Evolutionary conservation across 2,888 invertebrate genomes (phyloP), one percentile per base, ranked within the genome.

Genomic region (Uloborus plumipes): DNA sequence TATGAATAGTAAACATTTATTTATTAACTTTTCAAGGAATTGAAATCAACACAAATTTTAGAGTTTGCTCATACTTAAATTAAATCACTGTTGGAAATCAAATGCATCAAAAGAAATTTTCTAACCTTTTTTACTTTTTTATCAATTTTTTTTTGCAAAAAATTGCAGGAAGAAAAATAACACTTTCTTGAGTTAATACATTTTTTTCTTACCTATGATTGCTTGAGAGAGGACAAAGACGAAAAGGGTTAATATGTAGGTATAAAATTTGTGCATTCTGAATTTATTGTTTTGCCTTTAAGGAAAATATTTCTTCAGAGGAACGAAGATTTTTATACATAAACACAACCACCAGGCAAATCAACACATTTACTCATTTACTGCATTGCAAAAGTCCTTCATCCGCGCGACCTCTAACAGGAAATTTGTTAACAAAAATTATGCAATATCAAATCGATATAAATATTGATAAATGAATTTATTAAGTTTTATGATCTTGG

Each of bases 361-460:
- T 51, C 51, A 64, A n/a, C 53, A 74, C 80, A 64, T 81, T 64
- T 74, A 81, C 80, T 81, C 80, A 64, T 81, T 64, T 74, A 81
- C 80, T 81, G 80, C 80, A 81, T 81, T 81, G 74, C 80, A 81
- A 81, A 81, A 81, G 80, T 81, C 80, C 80, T 81, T 81, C 80
- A 81, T 81, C 62, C 49, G 58, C 64, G 80, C 80, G 80, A 81
- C 80, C 80, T 81, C 80, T 81, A 80, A 74, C 80, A 81, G 80
- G 74, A 81, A 81, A 81, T 69, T 49, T 74, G 26, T 58, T 81
- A 74, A 81, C 80, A 81, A 80, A 80, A 80, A 74, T 81, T 67
- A 73, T 47, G 67, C 47, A 73, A 62, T 18, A 47, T 66, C 61
- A 58, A 80, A 80, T 80, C 80, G 80, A 80, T 80, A 74, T 53